Evolutionary conservation across 30 jellyfish, hydroid and myxozoan species (phyloP).

Genomic region (Hydractinia symbiolongicarpus): DNA sequence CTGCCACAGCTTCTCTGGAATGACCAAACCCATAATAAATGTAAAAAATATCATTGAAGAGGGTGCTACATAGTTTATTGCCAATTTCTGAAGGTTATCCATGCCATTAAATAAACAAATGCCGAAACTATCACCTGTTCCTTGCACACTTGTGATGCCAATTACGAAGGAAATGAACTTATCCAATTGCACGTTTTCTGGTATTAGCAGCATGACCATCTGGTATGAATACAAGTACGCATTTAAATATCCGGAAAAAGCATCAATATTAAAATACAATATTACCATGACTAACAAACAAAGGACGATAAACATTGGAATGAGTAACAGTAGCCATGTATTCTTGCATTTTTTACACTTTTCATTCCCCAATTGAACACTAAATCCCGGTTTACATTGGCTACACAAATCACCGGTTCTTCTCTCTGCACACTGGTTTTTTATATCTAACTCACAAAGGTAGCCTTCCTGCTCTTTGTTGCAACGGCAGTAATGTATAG

Average conservation of each 20-base stretch:
- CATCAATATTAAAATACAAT: slow-evolving; percentile 69
- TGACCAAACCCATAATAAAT: slow-evolving; percentile 41
- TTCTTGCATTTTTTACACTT: slow-evolving; percentile 50
- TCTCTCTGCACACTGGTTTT: slow-evolving; percentile 43
- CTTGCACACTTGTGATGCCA: slow-evolving; percentile 63
- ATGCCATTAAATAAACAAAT: slow-evolving; percentile 70
- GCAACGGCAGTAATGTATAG: slow-evolving; percentile 68
- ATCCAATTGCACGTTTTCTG: slow-evolving; percentile 42
- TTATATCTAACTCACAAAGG: slow-evolving; percentile 30
- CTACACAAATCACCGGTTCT: slow-evolving; percentile 72
- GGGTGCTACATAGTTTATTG: slow-evolving; percentile 63
- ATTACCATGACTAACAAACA: slow-evolving; percentile 32
- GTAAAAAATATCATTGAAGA: slow-evolving; percentile 43
- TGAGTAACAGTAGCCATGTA: slow-evolving; percentile 26
- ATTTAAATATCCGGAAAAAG: slow-evolving; percentile 86
- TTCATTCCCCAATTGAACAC: slow-evolving; percentile 74
- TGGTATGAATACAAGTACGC: slow-evolving; percentile 81
- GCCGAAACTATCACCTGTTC: slow-evolving; percentile 87
- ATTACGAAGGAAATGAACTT: slow-evolving; percentile 56
- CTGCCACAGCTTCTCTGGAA: slow-evolving; percentile 44
- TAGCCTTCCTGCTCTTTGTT: slow-evolving; percentile 28
- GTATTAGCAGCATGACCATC: slow-evolving; percentile 39
- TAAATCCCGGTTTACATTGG: slow-evolving; percentile 50
- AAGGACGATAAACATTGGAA: slow-evolving; percentile 55
- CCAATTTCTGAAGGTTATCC: slow-evolving; percentile 54